A percentile compares a stretch with the other conserved stretches of the same genome.
Evolutionary conservation across 2,888 invertebrate species (phyloP).

Genomic region (Tolmerus cingulatus): DNA sequence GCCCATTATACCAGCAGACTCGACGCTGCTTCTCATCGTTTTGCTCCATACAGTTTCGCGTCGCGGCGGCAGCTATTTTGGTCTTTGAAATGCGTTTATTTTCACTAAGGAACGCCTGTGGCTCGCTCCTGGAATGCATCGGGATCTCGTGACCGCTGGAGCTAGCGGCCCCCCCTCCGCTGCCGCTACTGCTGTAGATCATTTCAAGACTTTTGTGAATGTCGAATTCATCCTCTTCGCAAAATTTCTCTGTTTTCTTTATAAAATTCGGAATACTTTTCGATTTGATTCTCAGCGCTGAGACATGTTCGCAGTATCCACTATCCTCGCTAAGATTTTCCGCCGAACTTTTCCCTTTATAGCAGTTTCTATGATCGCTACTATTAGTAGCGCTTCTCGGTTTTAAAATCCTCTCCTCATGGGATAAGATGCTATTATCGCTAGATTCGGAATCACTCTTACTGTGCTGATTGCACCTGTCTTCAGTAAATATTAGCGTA

Average conservation of each 20-base stretch:
- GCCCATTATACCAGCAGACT: slow-evolving; percentile 48
- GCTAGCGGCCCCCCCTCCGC: neutral
- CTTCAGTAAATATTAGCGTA: slow-evolving; percentile 50
- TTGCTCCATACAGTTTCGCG: slow-evolving; percentile 31
- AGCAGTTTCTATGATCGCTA: slow-evolving; percentile 37
- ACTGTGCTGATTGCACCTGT: slow-evolving; percentile 46
- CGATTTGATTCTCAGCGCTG: slow-evolving; percentile 58
- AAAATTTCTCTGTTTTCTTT: slow-evolving; percentile 57
- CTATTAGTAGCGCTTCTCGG: slow-evolving; percentile 14
- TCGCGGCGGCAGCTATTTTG: slow-evolving; percentile 48
- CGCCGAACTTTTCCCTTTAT: slow-evolving; percentile 68
- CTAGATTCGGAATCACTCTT: slow-evolving; percentile 49
- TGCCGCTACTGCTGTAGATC: slow-evolving; percentile 49
- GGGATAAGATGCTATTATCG: slow-evolving; percentile 52
- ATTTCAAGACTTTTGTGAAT: slow-evolving; percentile 52
- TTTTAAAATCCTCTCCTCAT: slow-evolving; percentile 48
- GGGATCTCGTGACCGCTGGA: slow-evolving; percentile 56
- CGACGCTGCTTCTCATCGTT: slow-evolving; percentile 23
- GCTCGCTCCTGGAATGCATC: slow-evolving; percentile 39
- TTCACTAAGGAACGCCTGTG: neutral
- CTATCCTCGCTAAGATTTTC: slow-evolving; percentile 85
- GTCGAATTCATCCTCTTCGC: slow-evolving; percentile 59
- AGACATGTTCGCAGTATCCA: slow-evolving; percentile 72
- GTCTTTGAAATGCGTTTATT: slow-evolving; percentile 43
- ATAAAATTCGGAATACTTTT: slow-evolving; percentile 65